Evolutionary conservation across 2,888 invertebrate genomes (phyloP).

Genomic region (Amorpha juglandis): DNA sequence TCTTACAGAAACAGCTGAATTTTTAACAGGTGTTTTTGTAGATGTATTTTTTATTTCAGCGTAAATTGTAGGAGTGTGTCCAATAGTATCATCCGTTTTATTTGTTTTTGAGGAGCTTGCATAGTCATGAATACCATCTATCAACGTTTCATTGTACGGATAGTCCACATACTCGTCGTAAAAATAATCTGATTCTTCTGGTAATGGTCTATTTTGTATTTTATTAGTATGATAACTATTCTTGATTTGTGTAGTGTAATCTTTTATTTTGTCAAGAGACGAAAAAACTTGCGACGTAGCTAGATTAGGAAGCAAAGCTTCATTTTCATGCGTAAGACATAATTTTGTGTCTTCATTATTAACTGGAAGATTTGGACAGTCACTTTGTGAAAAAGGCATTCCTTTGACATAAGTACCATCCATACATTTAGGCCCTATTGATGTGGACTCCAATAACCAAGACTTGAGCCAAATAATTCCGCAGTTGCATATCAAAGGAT

Average conservation of each 20-base stretch:
- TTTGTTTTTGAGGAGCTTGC: conserved; percentile 57
- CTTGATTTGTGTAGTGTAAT: conserved; percentile 73
- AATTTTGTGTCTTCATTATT: conserved; percentile 85
- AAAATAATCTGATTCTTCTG: conserved; percentile 91
- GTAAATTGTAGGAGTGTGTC: conserved; percentile 84
- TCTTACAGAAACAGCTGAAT: conserved; percentile 58
- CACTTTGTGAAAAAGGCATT: conserved; percentile 87
- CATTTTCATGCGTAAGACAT: conserved; percentile 87
- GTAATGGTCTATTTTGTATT: conserved; percentile 85
- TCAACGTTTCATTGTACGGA: conserved; percentile 86
- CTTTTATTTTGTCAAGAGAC: conserved; percentile 83
- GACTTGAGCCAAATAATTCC: conserved; percentile 92
- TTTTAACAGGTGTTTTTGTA: conserved; percentile 16
- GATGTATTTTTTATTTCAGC: conserved; percentile 64
- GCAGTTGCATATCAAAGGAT: conserved; percentile 93
- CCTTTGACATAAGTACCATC: conserved; percentile 91
- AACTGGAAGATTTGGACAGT: conserved; percentile 81
- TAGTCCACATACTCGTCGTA: conserved; percentile 93
- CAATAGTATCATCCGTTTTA: conserved; percentile 76
- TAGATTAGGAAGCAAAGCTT: conserved; percentile 82
- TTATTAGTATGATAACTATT: conserved; percentile 75
- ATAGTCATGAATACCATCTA: conserved; percentile 66
- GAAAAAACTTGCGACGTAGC: conserved; percentile 85
- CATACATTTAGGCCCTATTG: conserved; percentile 90
- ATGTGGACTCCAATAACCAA: conserved; percentile 90